These are phyloP conservation scores for Muschampia plurimacula DNA, from an alignment of 2,888 invertebrate species.

Conservation along the genomic window DNA sequence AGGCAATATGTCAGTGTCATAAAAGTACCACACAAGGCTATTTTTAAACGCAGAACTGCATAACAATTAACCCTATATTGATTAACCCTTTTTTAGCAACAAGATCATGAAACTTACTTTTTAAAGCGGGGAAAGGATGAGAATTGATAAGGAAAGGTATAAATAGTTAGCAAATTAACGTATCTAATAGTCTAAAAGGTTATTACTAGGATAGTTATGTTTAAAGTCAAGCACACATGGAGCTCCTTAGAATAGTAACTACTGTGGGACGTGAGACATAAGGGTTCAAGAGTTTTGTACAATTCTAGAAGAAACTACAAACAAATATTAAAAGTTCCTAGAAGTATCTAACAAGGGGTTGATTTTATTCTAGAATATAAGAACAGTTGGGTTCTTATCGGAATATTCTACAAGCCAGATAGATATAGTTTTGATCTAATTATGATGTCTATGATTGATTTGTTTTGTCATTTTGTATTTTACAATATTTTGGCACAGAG, in stretches of 20 bases:
- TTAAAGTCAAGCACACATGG: constrained; percentile 53
- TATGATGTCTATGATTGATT: constrained; percentile 43
- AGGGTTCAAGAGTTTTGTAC: constrained; percentile 78
- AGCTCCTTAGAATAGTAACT: constrained; percentile 64
- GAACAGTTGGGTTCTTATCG: constrained; percentile 39
- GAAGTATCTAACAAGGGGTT: constrained; percentile 50
- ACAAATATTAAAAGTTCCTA: constrained; percentile 67
- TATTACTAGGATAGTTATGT: constrained; percentile 39
- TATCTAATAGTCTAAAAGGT: constrained; percentile 33
- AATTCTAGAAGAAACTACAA: constrained; percentile 68
- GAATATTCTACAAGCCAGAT: constrained; percentile 43
- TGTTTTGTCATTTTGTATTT: constrained; percentile 48
- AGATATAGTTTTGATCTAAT: constrained; percentile 42
- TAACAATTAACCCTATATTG: not conserved
- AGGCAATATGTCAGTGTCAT: not conserved
- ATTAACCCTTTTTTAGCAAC: not conserved
- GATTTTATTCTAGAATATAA: constrained; percentile 60
- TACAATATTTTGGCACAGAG: constrained; percentile 74
- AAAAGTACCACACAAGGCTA: not conserved
- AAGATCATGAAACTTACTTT: not conserved
- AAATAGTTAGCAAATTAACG: constrained; percentile 25
- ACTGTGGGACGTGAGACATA: constrained; percentile 81
- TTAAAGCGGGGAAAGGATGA: not conserved
- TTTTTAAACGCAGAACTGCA: not conserved
- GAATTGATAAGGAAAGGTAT: constrained; percentile 4